Evolutionary conservation across 2,113 vertebrate genomes (phyloP).

Genomic region (Gulo gulo): DNA sequence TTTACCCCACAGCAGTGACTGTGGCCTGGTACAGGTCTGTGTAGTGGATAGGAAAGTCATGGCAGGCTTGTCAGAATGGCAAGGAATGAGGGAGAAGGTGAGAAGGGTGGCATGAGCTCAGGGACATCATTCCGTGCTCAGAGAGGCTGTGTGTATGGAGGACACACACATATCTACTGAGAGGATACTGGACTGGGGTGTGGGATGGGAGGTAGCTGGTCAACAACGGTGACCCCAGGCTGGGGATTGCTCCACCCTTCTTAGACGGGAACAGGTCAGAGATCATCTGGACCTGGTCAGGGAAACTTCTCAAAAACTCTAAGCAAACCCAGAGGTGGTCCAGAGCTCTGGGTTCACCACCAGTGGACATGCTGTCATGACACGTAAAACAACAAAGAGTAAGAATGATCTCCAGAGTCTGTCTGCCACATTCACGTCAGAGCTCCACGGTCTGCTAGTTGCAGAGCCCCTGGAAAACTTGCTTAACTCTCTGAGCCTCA

Average conservation of each 20-base stretch:
- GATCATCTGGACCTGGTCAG: not conserved
- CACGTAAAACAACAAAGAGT: not conserved
- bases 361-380: not conserved
- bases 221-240: not conserved
- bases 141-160: not conserved
- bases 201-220: not conserved
- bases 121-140: not conserved
- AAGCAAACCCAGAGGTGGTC: not conserved
- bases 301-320: not conserved
- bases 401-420: not conserved
- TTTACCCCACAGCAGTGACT: not conserved
- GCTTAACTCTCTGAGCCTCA: not conserved
- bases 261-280: not conserved
- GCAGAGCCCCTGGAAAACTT: not conserved
- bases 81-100: not conserved
- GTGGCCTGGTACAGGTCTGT: not conserved
- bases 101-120: not conserved
- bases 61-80: not conserved
- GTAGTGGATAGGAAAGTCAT: not conserved
- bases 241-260: not conserved
- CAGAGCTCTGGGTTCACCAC: not conserved
- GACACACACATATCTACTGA: not conserved
- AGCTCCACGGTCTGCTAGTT: not conserved
- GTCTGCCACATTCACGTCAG: not conserved
- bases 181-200: not conserved